Conservation (phyloP, 23 tunicate species). For the Halocynthia aurantium region DNA sequence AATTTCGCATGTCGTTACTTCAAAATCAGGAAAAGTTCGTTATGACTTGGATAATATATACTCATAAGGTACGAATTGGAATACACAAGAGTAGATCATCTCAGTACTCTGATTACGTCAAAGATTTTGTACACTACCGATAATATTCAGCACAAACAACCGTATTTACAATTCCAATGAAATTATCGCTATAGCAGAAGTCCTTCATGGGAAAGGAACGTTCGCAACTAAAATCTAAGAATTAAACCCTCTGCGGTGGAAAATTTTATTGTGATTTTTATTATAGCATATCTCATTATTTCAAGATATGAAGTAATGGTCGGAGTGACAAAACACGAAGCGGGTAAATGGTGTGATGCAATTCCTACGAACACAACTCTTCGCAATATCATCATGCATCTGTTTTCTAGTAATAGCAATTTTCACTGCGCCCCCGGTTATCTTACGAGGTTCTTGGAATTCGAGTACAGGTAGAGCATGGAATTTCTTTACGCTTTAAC, state of each 20-base stretch:
- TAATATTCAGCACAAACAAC: too few relatives aligned
- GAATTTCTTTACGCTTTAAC: background rate
- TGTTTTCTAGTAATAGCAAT: background rate
- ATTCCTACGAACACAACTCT: background rate
- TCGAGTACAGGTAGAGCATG: conserved; percentile 13
- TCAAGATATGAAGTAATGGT: conserved; percentile 12
- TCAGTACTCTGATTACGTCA: too few relatives aligned
- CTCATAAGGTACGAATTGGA: too few relatives aligned
- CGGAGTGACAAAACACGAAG: conserved; percentile 18
- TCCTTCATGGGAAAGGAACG: too few relatives aligned
- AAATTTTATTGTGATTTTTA: too few relatives aligned
- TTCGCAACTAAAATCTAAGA: background rate
- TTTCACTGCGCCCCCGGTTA: conserved; percentile 7
- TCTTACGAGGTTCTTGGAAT: background rate
- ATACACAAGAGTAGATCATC: too few relatives aligned
- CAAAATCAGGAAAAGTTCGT: too few relatives aligned
- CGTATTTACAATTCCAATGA: too few relatives aligned
- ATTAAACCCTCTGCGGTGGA: background rate
- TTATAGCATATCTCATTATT: background rate
- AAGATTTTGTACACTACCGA: too few relatives aligned
- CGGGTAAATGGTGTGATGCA: background rate
- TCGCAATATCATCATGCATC: background rate
- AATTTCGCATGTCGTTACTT: too few relatives aligned
- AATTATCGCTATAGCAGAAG: too few relatives aligned
- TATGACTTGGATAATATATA: too few relatives aligned